Conservation (phyloP, 2,797 vertebrate species). For the Sebastes baramenuke region DNA sequence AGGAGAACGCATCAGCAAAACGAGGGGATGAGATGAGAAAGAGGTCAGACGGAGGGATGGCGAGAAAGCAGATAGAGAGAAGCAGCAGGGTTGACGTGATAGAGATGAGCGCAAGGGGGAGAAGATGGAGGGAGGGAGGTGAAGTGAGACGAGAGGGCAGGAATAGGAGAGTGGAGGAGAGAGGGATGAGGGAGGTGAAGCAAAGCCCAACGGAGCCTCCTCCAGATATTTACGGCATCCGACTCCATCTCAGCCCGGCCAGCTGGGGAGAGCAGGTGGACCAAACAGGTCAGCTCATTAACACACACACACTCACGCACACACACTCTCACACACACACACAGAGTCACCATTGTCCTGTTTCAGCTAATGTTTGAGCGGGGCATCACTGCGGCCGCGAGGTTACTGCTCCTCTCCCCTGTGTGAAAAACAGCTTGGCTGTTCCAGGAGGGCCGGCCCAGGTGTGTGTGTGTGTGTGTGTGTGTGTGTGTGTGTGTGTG, state of each 20-base stretch:
- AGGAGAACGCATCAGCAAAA: neutral
- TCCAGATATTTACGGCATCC: conserved; percentile 76
- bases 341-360: conserved; percentile 38
- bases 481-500: conserved; percentile 28
- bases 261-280: conserved; percentile 83
- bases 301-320: conserved; percentile 67
- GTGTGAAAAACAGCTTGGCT: conserved; percentile 39
- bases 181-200: conserved; percentile 40
- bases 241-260: conserved; percentile 71
- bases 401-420: conserved; percentile 38
- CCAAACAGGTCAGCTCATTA: conserved; percentile 83
- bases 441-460: conserved; percentile 18
- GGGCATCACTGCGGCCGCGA: conserved; percentile 24
- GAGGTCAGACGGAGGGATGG: conserved; percentile 22
- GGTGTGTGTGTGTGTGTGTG: conserved; percentile 31
- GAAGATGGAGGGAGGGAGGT: conserved; percentile 20
- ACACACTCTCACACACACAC: conserved; percentile 9
- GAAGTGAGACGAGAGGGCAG: conserved; percentile 28
- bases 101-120: conserved; percentile 20
- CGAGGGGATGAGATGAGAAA: neutral
- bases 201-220: conserved; percentile 62
- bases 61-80: neutral
- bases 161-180: conserved; percentile 4
- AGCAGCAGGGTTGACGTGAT: conserved; percentile 4
- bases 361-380: conserved; percentile 46